These are phyloP conservation scores for Papio anubis DNA, from an alignment of 2,113 vertebrate species.

Conservation along the genomic window DNA sequence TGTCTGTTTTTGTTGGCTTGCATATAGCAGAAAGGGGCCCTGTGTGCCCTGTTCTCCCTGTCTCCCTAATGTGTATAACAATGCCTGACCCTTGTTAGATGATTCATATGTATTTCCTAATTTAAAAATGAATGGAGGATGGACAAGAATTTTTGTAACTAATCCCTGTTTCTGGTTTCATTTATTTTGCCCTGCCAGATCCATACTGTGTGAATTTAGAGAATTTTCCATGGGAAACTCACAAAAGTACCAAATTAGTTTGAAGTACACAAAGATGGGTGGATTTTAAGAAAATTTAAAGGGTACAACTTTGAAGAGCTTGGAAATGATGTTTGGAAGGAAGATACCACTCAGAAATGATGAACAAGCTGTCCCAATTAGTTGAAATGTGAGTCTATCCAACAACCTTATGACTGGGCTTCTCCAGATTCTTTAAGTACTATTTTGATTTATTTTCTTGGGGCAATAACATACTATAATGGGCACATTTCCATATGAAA, in stretches of 20 bases:
- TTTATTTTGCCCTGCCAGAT: background rate
- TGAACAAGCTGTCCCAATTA: background rate
- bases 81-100: background rate
- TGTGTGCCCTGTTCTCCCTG: background rate
- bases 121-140: background rate
- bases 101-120: background rate
- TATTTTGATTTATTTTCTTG: background rate
- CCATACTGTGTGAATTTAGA: background rate
- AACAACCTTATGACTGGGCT: background rate
- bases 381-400: background rate
- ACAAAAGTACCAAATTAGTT: background rate
- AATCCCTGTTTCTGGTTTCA: background rate
- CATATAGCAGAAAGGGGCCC: background rate
- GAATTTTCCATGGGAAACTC: background rate
- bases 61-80: background rate
- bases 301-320: background rate
- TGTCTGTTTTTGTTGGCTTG: background rate
- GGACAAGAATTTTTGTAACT: background rate
- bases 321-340: constrained; percentile 21
- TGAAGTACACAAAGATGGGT: background rate
- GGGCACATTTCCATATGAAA: background rate
- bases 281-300: constrained; percentile 24
- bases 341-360: background rate
- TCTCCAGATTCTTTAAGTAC: background rate
- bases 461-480: background rate